Base-by-base conservation (phyloP, 2,797 vertebrate genomes). In the Thunnus albacares region DNA sequence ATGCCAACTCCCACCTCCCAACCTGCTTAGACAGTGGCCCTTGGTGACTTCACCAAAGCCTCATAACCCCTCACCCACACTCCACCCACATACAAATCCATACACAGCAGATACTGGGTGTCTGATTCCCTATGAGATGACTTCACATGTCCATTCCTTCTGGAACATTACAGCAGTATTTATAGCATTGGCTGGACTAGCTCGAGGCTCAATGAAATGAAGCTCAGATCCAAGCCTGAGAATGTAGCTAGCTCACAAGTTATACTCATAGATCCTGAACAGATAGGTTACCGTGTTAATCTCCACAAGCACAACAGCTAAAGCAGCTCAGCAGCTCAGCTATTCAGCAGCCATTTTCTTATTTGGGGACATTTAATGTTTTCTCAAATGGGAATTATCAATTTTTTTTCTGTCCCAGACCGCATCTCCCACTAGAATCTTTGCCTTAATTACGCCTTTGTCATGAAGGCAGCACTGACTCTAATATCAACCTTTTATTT, bases 111-210 rank as follows among this genome's bases (percentile, higher is more conserved):
- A 93, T 92, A 93, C 77, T 87, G 67, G 87, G 87, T 92, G 90
- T 93, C 93, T 91, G 89, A 90, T 91, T 92, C 90, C 87, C 87
- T 93, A 86, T 89, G 89, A 92, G 89, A 92, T 87, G 83, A 92
- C 90, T 93, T 91, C 83, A 77, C 89, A 90, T 86, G 85, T 89
- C 83, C 90, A 86, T 89, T 90, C 90, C 93, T 91, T 83, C 84
- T 89, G 86, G 86, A 84, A 83, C 92, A 89, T 90, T 83, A 76
- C 90, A 82, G 76, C 67, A 73, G 81, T 94, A 95, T 94, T 94
- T 94, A 91, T 95, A 94, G 92, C 90, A 71, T 64, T 72, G 87
- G 90, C 86, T 91, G 87, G 87, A 90, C 84, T 82, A 71, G 87
- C 92, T 90, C 2, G 52, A 87, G 90, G 90, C 90, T 86, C 51